Evolutionary conservation across 1,140 invertebrate genomes (phyloP).

Genomic region (Calephelis virginiensis): DNA sequence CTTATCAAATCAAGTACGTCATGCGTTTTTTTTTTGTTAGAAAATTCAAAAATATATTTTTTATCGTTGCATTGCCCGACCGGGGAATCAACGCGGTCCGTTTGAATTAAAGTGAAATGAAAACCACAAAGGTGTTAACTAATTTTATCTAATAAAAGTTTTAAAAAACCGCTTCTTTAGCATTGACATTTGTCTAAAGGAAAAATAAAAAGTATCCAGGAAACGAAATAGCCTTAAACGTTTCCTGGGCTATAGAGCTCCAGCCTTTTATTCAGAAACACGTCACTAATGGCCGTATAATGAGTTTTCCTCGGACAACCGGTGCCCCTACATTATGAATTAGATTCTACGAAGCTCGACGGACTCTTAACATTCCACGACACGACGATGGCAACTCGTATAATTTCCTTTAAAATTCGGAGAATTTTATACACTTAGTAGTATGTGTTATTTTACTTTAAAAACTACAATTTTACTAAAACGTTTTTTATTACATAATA

Average conservation of each 20-base stretch:
- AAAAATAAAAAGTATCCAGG: not conserved
- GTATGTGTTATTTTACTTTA: not conserved
- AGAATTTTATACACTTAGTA: not conserved
- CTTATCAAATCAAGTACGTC: too few relatives aligned
- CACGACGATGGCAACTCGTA: not conserved
- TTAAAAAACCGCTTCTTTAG: too few relatives aligned
- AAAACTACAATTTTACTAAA: not conserved
- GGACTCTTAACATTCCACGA: conserved; percentile 6
- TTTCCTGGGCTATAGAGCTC: conserved; percentile 1
- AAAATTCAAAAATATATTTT: too few relatives aligned
- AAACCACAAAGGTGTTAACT: too few relatives aligned
- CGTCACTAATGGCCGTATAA: conserved; percentile 33
- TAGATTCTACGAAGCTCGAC: conserved; percentile 26
- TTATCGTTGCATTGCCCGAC: too few relatives aligned
- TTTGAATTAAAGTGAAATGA: too few relatives aligned
- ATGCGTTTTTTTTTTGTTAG: too few relatives aligned
- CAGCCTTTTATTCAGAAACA: conserved; percentile 18
- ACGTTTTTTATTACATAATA: too few relatives aligned
- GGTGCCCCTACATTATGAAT: conserved; percentile 24
- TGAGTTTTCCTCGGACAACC: conserved; percentile 29
- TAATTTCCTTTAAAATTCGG: too few relatives aligned
- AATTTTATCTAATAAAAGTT: too few relatives aligned
- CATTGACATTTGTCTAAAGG: not conserved
- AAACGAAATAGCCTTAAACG: not conserved
- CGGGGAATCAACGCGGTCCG: too few relatives aligned